phyloP scores from a whole-genome alignment of 2,888 invertebrate species.

The Drosophila kanekoi region DNA sequence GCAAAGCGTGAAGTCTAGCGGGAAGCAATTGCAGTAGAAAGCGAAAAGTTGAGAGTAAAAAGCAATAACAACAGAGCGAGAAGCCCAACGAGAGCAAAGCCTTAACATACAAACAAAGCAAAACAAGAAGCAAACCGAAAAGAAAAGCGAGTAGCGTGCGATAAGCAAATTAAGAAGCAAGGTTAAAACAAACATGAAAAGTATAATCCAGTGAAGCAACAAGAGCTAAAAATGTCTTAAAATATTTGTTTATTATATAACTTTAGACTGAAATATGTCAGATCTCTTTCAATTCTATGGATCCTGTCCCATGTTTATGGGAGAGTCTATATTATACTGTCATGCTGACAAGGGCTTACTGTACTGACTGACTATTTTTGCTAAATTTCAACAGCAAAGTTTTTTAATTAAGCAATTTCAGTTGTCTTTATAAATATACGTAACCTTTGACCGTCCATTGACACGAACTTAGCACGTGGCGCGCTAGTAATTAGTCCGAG shows the following conservation, averaged over 20 bases:
- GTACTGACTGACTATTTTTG: background rate
- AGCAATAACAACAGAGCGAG: background rate
- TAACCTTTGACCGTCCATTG: conserved; percentile 8
- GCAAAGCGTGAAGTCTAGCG: background rate
- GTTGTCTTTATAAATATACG: background rate
- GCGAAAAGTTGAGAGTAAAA: background rate
- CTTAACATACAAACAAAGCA: background rate
- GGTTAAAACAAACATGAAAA: background rate
- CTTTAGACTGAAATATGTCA: too few relatives aligned
- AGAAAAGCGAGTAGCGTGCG: too few relatives aligned
- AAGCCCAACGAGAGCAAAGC: background rate
- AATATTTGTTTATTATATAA: too few relatives aligned
- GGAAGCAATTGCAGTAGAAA: background rate
- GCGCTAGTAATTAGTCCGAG: conserved; percentile 19
- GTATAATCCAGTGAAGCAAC: background rate
- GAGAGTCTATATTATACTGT: background rate
- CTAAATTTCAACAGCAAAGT: background rate
- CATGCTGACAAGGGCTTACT: background rate
- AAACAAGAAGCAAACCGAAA: background rate
- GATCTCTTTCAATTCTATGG: too few relatives aligned
- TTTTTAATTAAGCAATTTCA: conserved; percentile 15
- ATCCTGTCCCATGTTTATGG: too few relatives aligned
- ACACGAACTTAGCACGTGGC: conserved; percentile 8
- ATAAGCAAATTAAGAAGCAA: background rate
- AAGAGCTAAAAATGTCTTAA: too few relatives aligned